Evolutionary conservation across 2,888 invertebrate genomes (phyloP), one percentile per base, ranked within the genome.

Genomic region (Cantharis rustica): DNA sequence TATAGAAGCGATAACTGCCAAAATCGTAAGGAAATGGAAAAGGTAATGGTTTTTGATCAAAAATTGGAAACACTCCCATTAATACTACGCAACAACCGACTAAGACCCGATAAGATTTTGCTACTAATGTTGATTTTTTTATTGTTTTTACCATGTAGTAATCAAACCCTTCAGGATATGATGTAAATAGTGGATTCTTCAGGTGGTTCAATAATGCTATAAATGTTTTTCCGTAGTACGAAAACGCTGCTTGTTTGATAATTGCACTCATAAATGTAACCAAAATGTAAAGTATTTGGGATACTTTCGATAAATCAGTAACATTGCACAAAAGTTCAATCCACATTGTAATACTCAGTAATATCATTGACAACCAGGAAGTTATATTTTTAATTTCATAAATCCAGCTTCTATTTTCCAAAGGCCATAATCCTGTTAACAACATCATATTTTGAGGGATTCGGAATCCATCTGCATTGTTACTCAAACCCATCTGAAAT

Each of bases 241-340:
- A 16, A 61, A 79, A 72, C 9, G 27, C 16, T 10, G 68, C 16
- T 11, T 69, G 47, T 77, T 79, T 79, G 17, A 63, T 15, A 16
- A 71, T 15, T 26, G 31, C 68, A 4, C 73, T 62, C 3, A 73
- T 31, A n/a, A 77, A 62, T 1, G 77, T 72, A 11, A 79, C 69
- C 69, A 74, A 72, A 3, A 75, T 77, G 23, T 77, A 77, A 10
- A 75, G 69, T 27, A 79, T 77, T 74, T 77, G 75, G 4, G 77
- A 75, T 1, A 79, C 26, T 47, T 72, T 72, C 1, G 71, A 64
- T 68, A 75, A 75, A 70, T 79, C 74, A 16, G 10, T 68, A 10
- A 76, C 16, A 16, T 71, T 69, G 13, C 61, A 62, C 0, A 73
- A 10, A 9, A 68, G 31, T 68, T 75, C 72, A 13, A 75, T 75